Base-by-base conservation (phyloP, 2,113 vertebrate species). In the Progne subis region DNA sequence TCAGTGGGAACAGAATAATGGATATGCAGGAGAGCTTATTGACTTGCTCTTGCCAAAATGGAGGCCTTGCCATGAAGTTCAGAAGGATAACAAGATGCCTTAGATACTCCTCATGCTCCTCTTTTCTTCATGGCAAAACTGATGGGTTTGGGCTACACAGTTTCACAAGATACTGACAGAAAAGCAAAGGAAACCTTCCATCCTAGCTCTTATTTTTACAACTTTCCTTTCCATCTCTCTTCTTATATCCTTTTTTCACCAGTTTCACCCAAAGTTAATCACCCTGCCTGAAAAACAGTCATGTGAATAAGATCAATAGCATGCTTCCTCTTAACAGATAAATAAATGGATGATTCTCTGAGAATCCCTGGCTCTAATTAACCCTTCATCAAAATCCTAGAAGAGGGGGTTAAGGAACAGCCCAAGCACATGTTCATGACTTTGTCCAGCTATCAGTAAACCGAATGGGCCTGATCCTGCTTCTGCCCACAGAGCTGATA, bases 381-480 rank as follows among this genome's bases (percentile, higher is more conserved):
- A 65, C 77, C 69, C 81, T 71, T 41, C n/a, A 41, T 32, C 34
- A 72, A 64, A 59, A 92, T 69, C 43, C 78, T 13, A 17, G 56
- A 77, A 28, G 37, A 80, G 61, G 64, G 21, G 21, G 19, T 56
- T 71, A 52, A 28, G 57, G 69, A 53, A 50, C 1, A 3, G 50
- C 49, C 70, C 41, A 15, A 4, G 8, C 1, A 0, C 4, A 0
- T 0, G 1, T 53, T 64, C 16, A 2, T 53, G 29, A 50, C 60
- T 85, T 77, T 19, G 8, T 37, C 64, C 78, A 43, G 67, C 53
- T 29, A 4, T 37, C 3, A 2, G 64, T 83, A 91, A 72, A 34
- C 28, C 4, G 18, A 13, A 20, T 0, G 2, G 72, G 44, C 60
- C 82, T 23, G 68, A 32, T 75, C 49, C 41, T 68, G 57, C 49